phyloP scores from a whole-genome alignment of 2,888 invertebrate genomes.

The Watsonalla binaria region DNA sequence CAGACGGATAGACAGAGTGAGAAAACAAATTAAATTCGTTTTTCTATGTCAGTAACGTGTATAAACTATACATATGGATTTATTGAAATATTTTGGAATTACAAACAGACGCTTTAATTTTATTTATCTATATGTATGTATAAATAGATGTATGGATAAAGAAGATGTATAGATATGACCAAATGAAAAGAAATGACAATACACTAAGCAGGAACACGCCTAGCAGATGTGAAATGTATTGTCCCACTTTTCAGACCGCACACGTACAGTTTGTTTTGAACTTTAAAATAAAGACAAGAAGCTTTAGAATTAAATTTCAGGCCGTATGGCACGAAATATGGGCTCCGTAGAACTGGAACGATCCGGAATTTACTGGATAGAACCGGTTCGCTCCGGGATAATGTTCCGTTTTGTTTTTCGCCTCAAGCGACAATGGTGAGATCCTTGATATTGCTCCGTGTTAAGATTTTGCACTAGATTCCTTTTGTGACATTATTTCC shows the following conservation, averaged over 20 bases:
- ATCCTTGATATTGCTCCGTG: slow-evolving; percentile 2
- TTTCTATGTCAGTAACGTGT: too few relatives aligned
- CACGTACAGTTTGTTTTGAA: slow-evolving; percentile 25
- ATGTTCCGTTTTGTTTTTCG: slow-evolving; percentile 5
- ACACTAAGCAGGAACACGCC: not conserved
- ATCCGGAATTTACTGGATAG: slow-evolving; percentile 35
- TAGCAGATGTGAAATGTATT: slow-evolving; percentile 6
- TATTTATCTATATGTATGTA: too few relatives aligned
- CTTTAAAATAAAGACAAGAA: slow-evolving; percentile 41
- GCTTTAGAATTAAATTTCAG: slow-evolving; percentile 56
- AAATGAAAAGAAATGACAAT: not conserved
- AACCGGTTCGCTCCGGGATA: slow-evolving; percentile 22
- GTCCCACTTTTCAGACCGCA: slow-evolving; percentile 11
- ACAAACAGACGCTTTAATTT: too few relatives aligned
- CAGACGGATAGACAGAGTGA: too few relatives aligned
- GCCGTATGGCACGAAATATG: slow-evolving; percentile 48
- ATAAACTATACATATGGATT: too few relatives aligned
- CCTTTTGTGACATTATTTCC: not conserved
- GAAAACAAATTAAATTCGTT: too few relatives aligned
- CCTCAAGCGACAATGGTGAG: slow-evolving; percentile 7
- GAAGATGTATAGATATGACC: too few relatives aligned
- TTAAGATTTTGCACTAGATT: slow-evolving; percentile 5
- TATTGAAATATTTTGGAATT: too few relatives aligned
- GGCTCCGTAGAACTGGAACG: slow-evolving; percentile 20
- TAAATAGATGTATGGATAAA: too few relatives aligned